A percentile compares a stretch with the other conserved stretches of the same genome.
These are phyloP conservation scores for Echinops telfairi DNA, from an alignment of 2,113 vertebrate genomes.

Conservation along the genomic window DNA sequence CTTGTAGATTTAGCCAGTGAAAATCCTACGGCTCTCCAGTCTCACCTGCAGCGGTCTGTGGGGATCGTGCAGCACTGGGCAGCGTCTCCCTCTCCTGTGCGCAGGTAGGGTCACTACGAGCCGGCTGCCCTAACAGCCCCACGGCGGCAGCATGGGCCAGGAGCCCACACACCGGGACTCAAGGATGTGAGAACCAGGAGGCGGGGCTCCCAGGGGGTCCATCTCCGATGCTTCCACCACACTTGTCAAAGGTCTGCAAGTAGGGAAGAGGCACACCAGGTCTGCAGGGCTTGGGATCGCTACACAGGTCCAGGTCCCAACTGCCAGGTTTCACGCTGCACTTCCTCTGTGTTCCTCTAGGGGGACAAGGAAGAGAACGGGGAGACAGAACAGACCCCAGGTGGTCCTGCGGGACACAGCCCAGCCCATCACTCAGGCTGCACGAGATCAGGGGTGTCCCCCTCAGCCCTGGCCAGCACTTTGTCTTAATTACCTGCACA, in stretches of 20 bases:
- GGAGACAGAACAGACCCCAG: neutral
- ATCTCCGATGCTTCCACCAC: neutral
- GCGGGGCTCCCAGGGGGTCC: no score
- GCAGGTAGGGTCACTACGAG: no score
- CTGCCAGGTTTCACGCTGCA: fast-evolving
- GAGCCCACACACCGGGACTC: neutral
- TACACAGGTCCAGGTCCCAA: no score
- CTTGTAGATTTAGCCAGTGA: no score
- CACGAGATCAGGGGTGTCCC: neutral
- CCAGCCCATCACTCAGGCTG: neutral
- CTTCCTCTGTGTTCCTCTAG: neutral
- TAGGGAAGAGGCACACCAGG: no score
- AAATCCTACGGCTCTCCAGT: no score
- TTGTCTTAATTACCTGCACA: conserved; percentile 34
- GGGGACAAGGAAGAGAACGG: no score
- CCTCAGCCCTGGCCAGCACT: neutral
- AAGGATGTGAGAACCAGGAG: neutral
- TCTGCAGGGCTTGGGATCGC: no score
- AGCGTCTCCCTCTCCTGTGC: no score
- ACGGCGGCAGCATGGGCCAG: neutral
- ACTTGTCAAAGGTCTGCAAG: neutral
- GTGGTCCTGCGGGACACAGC: neutral
- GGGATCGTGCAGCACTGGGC: no score
- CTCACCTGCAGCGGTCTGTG: no score
- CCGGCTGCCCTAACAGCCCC: neutral